Conservation (phyloP, 2,888 invertebrate species). For the Gastrophysa polygoni region DNA sequence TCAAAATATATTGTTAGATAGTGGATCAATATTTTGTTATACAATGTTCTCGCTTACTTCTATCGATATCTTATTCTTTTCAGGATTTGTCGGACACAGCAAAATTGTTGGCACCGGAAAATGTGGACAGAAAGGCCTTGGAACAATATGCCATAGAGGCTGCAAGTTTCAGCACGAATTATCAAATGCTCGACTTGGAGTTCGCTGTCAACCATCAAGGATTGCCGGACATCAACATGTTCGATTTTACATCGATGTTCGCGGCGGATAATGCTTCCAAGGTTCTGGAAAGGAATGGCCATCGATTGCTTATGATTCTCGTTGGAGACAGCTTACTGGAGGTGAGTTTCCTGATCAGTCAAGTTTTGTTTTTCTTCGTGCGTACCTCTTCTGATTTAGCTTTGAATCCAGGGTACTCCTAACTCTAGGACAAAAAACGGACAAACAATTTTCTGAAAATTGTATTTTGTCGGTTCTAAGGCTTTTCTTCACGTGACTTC, state of each 20-base stretch:
- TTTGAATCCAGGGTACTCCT: too few relatives aligned
- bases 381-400: too few relatives aligned
- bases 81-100: constrained; percentile 92
- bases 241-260: constrained; percentile 99
- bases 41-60: too few relatives aligned
- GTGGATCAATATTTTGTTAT: too few relatives aligned
- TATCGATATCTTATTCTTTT: too few relatives aligned
- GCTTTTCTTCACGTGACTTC: too few relatives aligned
- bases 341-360: constrained; percentile 55
- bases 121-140: constrained; percentile 88
- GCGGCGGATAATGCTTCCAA: constrained; percentile 94
- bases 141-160: constrained; percentile 93
- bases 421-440: too few relatives aligned
- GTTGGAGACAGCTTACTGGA: constrained; percentile 97
- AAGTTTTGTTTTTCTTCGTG: too few relatives aligned
- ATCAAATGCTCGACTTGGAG: constrained; percentile 83
- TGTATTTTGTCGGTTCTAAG: too few relatives aligned
- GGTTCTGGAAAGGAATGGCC: constrained; percentile 74
- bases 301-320: constrained; percentile 83
- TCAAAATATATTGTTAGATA: too few relatives aligned
- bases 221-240: constrained; percentile 96
- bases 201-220: constrained; percentile 98
- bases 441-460: too few relatives aligned
- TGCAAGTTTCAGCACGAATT: constrained; percentile 90
- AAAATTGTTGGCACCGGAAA: constrained; percentile 82